These are phyloP conservation scores for Stercorarius parasiticus DNA, from an alignment of 2,113 vertebrate genomes.

Conservation along the genomic window DNA sequence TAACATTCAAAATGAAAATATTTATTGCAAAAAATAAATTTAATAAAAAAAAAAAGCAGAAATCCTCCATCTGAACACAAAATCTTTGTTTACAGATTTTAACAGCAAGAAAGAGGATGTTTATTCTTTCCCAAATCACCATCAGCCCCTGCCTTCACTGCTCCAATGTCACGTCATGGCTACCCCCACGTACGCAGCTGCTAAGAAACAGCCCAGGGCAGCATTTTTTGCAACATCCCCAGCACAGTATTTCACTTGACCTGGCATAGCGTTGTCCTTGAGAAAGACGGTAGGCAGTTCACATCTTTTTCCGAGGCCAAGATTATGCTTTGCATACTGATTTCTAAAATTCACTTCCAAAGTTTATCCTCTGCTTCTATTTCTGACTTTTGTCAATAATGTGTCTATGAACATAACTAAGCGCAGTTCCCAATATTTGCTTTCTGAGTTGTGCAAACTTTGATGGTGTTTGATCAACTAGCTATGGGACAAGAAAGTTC, in stretches of 20 bases:
- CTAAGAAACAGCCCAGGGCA: not conserved
- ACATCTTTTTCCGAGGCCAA: not conserved
- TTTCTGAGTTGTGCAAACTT: not conserved
- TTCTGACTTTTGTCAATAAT: not conserved
- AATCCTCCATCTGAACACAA: not conserved
- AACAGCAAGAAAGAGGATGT: not conserved
- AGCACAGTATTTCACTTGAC: not conserved
- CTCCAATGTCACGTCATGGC: fast-evolving
- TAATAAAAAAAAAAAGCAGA: not conserved
- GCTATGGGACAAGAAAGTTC: not conserved
- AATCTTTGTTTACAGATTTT: not conserved
- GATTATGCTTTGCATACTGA: not conserved
- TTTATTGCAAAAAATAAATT: not conserved
- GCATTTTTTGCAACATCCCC: not conserved
- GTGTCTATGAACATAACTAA: not conserved
- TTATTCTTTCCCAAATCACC: not conserved
- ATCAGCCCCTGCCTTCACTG: not conserved
- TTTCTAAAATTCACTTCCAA: not conserved
- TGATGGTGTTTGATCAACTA: not conserved
- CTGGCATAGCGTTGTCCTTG: not conserved
- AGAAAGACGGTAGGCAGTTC: not conserved
- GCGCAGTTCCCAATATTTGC: not conserved
- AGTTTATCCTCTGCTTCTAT: not conserved
- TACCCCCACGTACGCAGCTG: not conserved
- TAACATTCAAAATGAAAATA: not conserved